Evolutionary conservation across 1,140 invertebrate species (phyloP).

Genomic region (Orchestia grillus): DNA sequence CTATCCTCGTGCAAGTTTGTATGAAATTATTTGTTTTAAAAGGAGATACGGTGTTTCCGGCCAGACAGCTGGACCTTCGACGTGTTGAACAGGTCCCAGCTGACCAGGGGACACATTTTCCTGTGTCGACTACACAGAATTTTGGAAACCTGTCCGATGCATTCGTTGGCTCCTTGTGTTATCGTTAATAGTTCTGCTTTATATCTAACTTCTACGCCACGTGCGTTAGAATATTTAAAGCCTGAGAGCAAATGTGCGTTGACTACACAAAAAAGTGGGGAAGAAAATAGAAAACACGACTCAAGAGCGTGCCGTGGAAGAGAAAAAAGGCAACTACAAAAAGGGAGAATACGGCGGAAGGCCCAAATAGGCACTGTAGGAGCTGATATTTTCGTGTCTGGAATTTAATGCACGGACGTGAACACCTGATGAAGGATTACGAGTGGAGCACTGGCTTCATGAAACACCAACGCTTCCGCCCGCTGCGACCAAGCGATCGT

Average conservation of each 20-base stretch:
- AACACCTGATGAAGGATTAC: not conserved
- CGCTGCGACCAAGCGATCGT: not conserved
- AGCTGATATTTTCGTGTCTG: not conserved
- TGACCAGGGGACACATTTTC: no score
- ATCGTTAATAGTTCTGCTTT: not conserved
- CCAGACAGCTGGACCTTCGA: not conserved
- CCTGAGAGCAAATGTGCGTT: not conserved
- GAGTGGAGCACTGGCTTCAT: not conserved
- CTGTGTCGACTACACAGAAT: no score
- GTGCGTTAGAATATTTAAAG: not conserved
- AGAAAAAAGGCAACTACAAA: not conserved
- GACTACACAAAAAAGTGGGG: not conserved
- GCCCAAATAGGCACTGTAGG: not conserved
- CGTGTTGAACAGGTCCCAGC: not conserved
- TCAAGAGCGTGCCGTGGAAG: not conserved
- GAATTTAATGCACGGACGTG: constrained; percentile 32
- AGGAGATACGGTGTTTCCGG: not conserved
- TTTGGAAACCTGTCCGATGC: no score
- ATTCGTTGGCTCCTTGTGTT: no score
- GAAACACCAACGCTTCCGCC: not conserved
- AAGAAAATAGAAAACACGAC: not conserved
- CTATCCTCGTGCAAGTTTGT: not conserved
- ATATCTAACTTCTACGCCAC: not conserved
- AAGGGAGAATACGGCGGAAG: not conserved
- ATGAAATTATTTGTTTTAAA: not conserved